phyloP scores from a whole-genome alignment of 1,140 invertebrate genomes.

The Batillaria attramentaria region DNA sequence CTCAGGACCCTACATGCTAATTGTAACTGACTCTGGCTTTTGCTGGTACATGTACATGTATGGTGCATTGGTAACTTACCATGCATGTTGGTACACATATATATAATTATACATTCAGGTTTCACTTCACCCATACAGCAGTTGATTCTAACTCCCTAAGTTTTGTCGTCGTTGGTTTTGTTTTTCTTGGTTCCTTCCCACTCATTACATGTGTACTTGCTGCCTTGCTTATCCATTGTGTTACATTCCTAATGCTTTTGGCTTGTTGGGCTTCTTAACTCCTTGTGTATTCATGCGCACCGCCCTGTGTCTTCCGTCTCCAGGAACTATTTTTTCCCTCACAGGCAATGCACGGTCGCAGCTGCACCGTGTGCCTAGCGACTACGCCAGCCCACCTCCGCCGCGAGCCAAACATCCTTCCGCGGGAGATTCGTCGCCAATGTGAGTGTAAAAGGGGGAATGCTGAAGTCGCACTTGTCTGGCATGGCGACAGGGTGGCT shows the following conservation, averaged over 20 bases:
- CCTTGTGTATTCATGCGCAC: background rate
- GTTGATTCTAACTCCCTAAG: no score
- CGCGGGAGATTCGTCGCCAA: slow-evolving; percentile 36
- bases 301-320: slow-evolving; percentile 38
- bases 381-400: slow-evolving; percentile 62
- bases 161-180: no score
- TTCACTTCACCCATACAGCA: no score
- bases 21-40: no score
- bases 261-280: background rate
- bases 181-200: no score
- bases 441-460: slow-evolving; percentile 22
- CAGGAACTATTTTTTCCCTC: slow-evolving; percentile 63
- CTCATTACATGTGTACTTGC: no score
- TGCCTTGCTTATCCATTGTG: background rate
- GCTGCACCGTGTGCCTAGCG: slow-evolving; percentile 72
- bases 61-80: no score
- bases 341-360: slow-evolving; percentile 56
- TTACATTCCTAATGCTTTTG: background rate
- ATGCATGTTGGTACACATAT: no score
- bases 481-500: slow-evolving; percentile 8
- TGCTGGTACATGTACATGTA: no score
- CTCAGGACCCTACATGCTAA: no score
- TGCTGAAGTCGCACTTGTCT: slow-evolving; percentile 28
- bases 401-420: slow-evolving; percentile 51
- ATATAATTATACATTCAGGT: no score